These are phyloP conservation scores for Ceyx erithaca DNA, from an alignment of 2,797 vertebrate genomes.

Conservation along the genomic window DNA sequence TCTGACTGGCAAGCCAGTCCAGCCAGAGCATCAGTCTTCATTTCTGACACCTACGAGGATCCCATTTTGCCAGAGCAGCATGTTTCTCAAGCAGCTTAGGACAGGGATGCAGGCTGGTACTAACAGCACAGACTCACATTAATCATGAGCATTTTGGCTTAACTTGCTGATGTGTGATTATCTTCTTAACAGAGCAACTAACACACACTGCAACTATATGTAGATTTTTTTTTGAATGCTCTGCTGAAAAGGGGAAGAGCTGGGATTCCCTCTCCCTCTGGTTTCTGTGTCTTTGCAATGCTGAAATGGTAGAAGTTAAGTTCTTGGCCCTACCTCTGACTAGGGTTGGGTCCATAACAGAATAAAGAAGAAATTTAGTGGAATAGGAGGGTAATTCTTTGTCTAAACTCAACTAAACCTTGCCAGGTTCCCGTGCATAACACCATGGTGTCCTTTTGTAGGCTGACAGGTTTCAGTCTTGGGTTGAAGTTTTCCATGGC, in stretches of 20 bases:
- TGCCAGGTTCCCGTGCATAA: conserved; percentile 33
- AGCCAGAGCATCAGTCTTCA: not conserved
- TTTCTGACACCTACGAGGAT: not conserved
- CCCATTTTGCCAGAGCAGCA: conserved; percentile 9
- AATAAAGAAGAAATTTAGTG: conserved; percentile 41
- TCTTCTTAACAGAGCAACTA: conserved; percentile 1
- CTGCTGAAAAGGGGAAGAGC: conserved; percentile 32
- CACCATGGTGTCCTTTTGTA: not conserved
- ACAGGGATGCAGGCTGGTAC: not conserved
- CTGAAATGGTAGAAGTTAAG: conserved; percentile 26
- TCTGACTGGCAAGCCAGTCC: not conserved
- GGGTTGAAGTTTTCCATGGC: not conserved
- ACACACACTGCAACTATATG: not conserved
- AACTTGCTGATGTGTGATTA: not conserved
- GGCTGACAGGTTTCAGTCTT: not conserved
- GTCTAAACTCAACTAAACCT: conserved; percentile 1
- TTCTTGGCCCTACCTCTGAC: conserved; percentile 31
- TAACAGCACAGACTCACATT: not conserved
- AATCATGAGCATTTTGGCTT: not conserved
- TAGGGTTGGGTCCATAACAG: not conserved
- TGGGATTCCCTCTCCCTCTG: not conserved
- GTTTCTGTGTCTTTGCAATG: conserved; percentile 36
- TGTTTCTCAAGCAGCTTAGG: not conserved
- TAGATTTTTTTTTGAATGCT: not conserved
- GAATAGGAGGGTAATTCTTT: conserved; percentile 41